Evolutionary conservation across 2,113 vertebrate genomes (phyloP).

Genomic region (Bolborhynchus lineola): DNA sequence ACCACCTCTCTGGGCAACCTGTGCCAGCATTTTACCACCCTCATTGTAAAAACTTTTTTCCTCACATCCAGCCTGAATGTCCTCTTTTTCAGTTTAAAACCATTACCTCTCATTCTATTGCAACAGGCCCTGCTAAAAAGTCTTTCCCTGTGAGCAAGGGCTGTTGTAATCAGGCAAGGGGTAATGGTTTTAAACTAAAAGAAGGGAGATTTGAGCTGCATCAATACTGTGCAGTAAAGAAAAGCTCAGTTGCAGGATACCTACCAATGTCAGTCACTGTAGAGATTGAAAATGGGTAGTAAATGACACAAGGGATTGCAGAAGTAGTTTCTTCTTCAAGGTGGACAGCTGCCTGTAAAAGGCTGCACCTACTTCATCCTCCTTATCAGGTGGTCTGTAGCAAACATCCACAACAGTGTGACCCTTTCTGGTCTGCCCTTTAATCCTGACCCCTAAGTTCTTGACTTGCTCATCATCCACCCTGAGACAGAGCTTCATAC

Average conservation of each 20-base stretch:
- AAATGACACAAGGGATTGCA: background rate
- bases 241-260: background rate
- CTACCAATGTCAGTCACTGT: background rate
- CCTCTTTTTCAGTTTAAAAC: background rate
- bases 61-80: background rate
- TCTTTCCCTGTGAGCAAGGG: background rate
- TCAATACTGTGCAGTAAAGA: background rate
- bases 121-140: background rate
- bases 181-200: background rate
- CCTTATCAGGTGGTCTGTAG: background rate
- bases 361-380: background rate
- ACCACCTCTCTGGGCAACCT: background rate
- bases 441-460: background rate
- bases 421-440: background rate
- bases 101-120: background rate
- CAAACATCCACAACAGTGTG: background rate
- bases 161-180: background rate
- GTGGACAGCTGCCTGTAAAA: background rate
- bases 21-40: background rate
- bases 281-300: background rate
- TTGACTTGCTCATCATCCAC: background rate
- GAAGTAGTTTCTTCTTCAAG: background rate
- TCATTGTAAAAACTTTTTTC: background rate
- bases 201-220: background rate
- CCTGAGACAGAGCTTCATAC: background rate